Base-by-base conservation (phyloP, 2,888 invertebrate species). In the Pterostichus madidus region DNA sequence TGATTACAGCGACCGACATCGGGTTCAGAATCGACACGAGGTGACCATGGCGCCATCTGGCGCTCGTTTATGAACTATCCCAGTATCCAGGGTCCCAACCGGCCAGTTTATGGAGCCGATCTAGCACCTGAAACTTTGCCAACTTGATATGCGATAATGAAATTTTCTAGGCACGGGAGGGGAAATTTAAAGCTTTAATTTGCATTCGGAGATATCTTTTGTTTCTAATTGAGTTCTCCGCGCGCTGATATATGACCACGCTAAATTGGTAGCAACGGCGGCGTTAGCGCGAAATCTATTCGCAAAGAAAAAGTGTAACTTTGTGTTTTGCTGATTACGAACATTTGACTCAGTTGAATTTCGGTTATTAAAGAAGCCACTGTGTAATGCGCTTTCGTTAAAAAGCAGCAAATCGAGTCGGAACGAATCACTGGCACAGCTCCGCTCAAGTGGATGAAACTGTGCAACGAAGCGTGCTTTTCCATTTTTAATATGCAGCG, bases 141-240 rank as follows among this genome's bases (percentile, higher is more conserved):
- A 79, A 68, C 35, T 68, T 79, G 49, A 79, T 79, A 68, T 79
- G 79, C 68, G 79, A 79, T 79, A 79, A 79, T 79, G 79, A 79
- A 79, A 79, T 79, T 79, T 64, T 79, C 79, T 64, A 77, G 77
- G 77, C 49, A 61, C 68, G 31, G 10, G 15, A 76, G 68, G 39
- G 68, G 64, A 56, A 75, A 79, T 79, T 79, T 79, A 79, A 79
- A 49, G 68, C 79, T 79, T 79, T 68, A 79, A 79, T 79, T 79
- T 79, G 79, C 79, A 79, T 79, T 79, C 44, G 52, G 64, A 64
- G 68, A 79, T 79, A 79, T 79, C 68, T 79, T 76, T 79, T 78
- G 78, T 78, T 79, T 68, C 79, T 79, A 79, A 79, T 64, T 79
- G 79, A 79, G 79, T 79, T 68, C 61, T 64, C 68, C 52, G 52